Conservation (phyloP, 2,113 vertebrate genomes). For the Scalopus aquaticus region DNA sequence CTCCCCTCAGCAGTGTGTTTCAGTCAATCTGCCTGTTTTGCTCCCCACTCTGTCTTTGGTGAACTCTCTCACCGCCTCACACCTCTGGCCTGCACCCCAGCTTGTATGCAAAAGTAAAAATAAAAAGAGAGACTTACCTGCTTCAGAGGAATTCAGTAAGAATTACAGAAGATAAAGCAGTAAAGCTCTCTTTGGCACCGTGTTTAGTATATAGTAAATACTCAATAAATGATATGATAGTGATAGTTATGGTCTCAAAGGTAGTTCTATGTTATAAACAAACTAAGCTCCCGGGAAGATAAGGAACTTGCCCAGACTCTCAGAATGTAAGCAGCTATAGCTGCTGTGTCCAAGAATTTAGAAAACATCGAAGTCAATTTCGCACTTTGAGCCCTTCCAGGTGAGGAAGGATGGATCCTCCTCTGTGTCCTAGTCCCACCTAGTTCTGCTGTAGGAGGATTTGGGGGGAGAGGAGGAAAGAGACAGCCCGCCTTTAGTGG, state of each 20-base stretch:
- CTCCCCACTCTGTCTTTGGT: no score
- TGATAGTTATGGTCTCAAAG: neutral
- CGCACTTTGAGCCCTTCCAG: neutral
- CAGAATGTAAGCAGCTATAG: neutral
- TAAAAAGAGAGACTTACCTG: slow-evolving; percentile 42
- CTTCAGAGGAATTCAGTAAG: slow-evolving; percentile 22
- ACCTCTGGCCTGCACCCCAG: no score
- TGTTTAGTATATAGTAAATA: neutral
- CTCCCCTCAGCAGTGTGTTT: no score
- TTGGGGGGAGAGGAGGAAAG: neutral
- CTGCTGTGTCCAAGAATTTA: neutral
- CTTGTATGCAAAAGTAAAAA: no score
- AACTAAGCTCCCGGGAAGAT: neutral
- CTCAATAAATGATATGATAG: neutral
- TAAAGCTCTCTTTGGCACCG: neutral
- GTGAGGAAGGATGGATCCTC: neutral
- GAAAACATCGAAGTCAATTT: neutral
- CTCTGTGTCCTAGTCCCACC: neutral
- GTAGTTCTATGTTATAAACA: neutral
- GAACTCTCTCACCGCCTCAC: no score
- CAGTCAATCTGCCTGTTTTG: no score
- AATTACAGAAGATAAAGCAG: slow-evolving; percentile 12
- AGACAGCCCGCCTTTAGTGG: no score
- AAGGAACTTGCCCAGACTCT: neutral
- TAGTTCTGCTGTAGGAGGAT: neutral